A percentile compares a stretch with the other conserved stretches of the same genome.
Conservation (phyloP, 2,113 vertebrate species). For the Pogonocichla stellata region DNA sequence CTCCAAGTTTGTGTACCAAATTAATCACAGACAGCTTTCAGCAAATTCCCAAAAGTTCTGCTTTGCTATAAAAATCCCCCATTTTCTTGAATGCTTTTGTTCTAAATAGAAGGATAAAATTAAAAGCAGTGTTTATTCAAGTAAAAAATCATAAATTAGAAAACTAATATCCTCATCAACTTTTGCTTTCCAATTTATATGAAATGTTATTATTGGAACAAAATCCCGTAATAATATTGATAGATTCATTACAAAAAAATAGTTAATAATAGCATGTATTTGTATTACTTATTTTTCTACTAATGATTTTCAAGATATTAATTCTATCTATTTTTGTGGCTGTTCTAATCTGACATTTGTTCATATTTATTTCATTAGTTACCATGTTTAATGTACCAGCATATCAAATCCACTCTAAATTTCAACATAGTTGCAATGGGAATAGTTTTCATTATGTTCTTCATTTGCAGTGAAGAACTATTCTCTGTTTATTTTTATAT, state of each 20-base stretch:
- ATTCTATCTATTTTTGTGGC: neutral
- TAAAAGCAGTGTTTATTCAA: neutral
- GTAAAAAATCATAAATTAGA: neutral
- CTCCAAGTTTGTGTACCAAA: neutral
- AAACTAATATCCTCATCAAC: neutral
- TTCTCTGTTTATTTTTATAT: neutral
- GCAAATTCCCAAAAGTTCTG: neutral
- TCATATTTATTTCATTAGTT: constrained; percentile 21
- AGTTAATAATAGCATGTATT: constrained; percentile 18
- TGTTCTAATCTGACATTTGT: neutral
- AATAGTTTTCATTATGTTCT: neutral
- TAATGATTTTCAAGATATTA: neutral
- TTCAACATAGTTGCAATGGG: neutral
- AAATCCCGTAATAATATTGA: neutral
- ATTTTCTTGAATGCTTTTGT: neutral
- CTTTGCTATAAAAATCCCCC: neutral
- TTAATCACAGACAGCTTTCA: neutral
- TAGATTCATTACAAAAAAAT: neutral
- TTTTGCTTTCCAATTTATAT: neutral
- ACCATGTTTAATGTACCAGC: neutral
- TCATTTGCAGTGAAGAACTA: neutral
- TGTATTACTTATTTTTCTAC: constrained; percentile 22
- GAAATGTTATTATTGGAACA: neutral
- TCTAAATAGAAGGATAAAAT: neutral
- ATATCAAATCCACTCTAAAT: neutral